A percentile compares a stretch with the other conserved stretches of the same genome.
Conservation (phyloP, 2,888 invertebrate genomes). For the Heliconius charithonia region DNA sequence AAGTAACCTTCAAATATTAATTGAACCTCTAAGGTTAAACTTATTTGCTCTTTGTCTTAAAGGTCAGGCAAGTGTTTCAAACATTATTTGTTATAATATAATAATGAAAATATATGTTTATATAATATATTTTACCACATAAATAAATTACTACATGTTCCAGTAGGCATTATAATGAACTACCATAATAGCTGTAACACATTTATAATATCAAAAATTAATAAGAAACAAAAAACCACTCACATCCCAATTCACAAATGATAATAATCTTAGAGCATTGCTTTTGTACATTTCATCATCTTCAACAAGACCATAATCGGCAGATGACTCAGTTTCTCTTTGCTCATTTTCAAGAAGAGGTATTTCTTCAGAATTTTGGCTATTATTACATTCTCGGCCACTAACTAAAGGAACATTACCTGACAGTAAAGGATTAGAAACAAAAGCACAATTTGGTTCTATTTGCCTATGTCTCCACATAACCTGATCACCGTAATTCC, state of each 20-base stretch:
- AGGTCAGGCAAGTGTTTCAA: not conserved
- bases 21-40: conserved; percentile 26
- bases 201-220: conserved; percentile 30
- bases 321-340: conserved; percentile 55
- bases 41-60: not conserved
- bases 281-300: conserved; percentile 78
- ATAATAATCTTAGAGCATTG: conserved; percentile 86
- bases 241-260: conserved; percentile 91
- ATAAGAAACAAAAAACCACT: conserved; percentile 56
- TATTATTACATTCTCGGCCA: conserved; percentile 55
- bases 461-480: conserved; percentile 87
- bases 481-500: conserved; percentile 91
- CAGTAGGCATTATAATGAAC: not conserved
- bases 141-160: not conserved
- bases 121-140: no score
- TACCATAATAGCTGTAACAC: not conserved
- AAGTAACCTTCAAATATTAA: conserved; percentile 21
- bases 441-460: conserved; percentile 88
- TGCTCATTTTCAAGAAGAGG: conserved; percentile 53
- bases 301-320: conserved; percentile 65
- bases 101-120: no score
- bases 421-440: conserved; percentile 85
- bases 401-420: conserved; percentile 86
- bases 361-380: conserved; percentile 29
- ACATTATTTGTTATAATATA: not conserved